Evolutionary conservation across 1,140 invertebrate species (phyloP), one percentile per base, ranked within the genome.

Genomic region (Zaprionus davidi): DNA sequence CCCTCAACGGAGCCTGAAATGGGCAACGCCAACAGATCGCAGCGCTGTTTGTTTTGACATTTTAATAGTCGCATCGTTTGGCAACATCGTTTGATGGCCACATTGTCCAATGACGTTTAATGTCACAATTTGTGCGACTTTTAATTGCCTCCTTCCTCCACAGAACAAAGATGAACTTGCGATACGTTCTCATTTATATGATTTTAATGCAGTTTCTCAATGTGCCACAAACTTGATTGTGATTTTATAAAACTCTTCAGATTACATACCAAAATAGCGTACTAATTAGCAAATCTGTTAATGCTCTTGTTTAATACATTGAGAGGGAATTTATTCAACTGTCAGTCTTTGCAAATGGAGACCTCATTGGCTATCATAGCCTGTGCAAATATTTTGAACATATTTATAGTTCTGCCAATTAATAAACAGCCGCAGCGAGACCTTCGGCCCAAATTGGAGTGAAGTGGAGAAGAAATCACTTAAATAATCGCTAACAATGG

Each of bases 41-140:
- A 22, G 60, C 71, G 74, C 69, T 58, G 84, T 78, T 58, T 88
- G 84, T 79, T 90, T 87, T 87, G 84, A 87, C 84, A 81, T 88
- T 88, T 87, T 87, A 87, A 88, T 87, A 88, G 84, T 55, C 68
- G 57, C 71, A 75, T 64, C 77, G 74, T 65, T 83, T 73, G 57
- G 46, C 74, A 57, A 66, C 13, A 34, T 34, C 31, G 31, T 72
- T 60, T 78, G 80, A 78, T 74, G 76, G 78, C 75, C 70, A 67
- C 70, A 67, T 74, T 71, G 56, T 41, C 49, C 77, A 72, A 46
- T 70, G 84, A 83, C 81, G 36, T 75, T 88, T 88, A 72, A 83
- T 87, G 81, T 83, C 83, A 87, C 84, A 87, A 87, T 88, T 88
- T 65, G 72, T 51, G 56, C 59, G 74, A 57, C 24, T 58, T 72